Conservation (phyloP, 2,888 invertebrate species). For the Diarsia dahlii region DNA sequence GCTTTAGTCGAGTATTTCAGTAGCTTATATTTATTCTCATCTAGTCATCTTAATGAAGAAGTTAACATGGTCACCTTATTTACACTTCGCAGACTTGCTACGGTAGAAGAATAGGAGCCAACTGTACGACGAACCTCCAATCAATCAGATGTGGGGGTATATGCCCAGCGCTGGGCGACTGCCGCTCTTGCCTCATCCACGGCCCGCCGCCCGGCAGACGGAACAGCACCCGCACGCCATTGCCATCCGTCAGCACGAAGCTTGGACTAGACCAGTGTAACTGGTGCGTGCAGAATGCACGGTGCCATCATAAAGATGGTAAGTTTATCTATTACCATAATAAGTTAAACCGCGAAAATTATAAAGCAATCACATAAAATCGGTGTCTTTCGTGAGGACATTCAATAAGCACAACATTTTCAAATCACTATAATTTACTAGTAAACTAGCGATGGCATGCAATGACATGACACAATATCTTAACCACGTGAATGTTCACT, state of each 20-base stretch:
- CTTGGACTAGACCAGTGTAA: slow-evolving; percentile 95
- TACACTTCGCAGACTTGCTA: slow-evolving; percentile 92
- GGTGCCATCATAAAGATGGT: slow-evolving; percentile 97
- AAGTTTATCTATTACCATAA: slow-evolving; percentile 62
- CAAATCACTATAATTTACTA: slow-evolving; percentile 1
- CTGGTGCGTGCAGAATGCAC: slow-evolving; percentile 98
- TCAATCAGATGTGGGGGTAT: slow-evolving; percentile 97
- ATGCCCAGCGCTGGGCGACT: slow-evolving; percentile 96
- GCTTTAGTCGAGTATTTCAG: neutral
- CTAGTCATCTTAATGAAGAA: neutral
- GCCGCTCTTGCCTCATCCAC: slow-evolving; percentile 97
- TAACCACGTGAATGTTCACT: neutral
- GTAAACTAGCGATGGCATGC: neutral
- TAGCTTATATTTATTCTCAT: too few species aligned
- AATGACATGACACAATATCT: neutral
- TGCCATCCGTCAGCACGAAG: slow-evolving; percentile 93
- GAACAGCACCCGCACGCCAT: slow-evolving; percentile 78
- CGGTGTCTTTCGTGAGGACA: neutral
- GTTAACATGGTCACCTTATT: neutral
- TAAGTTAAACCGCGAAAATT: neutral
- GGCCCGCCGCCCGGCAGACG: slow-evolving; percentile 91
- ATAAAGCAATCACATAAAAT: neutral
- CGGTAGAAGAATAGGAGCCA: slow-evolving; percentile 96
- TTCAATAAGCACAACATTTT: slow-evolving; percentile 5
- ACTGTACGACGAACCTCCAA: slow-evolving; percentile 97